Percentiles rank a stretch among this genome's conserved stretches.
These are phyloP conservation scores for Bimastos eiseni DNA, from an alignment of 2,888 invertebrate species.

Conservation along the genomic window DNA sequence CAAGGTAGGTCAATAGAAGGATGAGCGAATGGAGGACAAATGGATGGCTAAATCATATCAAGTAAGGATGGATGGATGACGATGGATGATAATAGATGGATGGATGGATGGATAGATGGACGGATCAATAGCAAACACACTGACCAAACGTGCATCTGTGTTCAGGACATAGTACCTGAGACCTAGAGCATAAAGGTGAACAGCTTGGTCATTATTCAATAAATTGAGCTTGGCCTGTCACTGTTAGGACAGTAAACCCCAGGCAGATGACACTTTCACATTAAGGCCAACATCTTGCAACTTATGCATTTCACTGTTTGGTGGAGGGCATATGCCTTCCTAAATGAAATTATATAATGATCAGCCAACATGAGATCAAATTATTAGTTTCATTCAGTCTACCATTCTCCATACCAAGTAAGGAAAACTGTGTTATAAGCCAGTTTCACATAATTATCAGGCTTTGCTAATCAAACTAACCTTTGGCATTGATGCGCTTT, in stretches of 20 bases:
- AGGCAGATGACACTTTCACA: not conserved
- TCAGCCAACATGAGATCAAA: not conserved
- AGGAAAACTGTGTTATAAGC: no score
- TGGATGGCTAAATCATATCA: no score
- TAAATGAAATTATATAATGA: not conserved
- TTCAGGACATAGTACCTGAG: not conserved
- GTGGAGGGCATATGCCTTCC: no score
- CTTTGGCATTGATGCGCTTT: conserved; percentile 29
- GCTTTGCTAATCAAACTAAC: not conserved
- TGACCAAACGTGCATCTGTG: not conserved
- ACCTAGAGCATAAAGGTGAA: not conserved
- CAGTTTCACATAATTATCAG: no score
- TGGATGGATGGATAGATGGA: no score
- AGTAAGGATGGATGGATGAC: no score
- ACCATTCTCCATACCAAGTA: no score
- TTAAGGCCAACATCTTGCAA: not conserved
- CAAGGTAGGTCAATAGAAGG: not conserved
- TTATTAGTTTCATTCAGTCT: not conserved
- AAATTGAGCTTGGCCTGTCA: not conserved
- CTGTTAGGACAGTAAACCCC: not conserved
- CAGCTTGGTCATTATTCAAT: no score
- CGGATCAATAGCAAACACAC: not conserved
- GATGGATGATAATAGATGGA: no score
- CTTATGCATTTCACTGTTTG: not conserved
- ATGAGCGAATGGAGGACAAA: no score